These are phyloP conservation scores for Tolmerus cingulatus DNA, from an alignment of 2,888 invertebrate genomes.

Conservation along the genomic window DNA sequence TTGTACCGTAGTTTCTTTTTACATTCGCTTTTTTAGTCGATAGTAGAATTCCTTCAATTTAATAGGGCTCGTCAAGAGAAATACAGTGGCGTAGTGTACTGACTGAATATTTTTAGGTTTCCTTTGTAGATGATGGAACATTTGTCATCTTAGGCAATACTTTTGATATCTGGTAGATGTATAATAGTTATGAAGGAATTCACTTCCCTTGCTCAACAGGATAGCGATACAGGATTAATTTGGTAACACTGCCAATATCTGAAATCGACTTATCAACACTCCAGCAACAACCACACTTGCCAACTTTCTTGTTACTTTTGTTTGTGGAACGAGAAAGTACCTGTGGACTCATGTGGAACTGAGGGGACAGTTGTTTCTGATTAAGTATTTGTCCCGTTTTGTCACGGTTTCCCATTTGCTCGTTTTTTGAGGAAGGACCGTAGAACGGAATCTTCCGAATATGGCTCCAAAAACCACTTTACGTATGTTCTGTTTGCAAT, in stretches of 20 bases:
- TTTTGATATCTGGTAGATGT: not conserved
- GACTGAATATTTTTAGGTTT: not conserved
- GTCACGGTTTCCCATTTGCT: not conserved
- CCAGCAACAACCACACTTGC: not conserved
- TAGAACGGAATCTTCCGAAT: not conserved
- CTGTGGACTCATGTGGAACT: not conserved
- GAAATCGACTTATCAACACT: not conserved
- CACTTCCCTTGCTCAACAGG: not conserved
- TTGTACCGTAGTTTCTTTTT: not conserved
- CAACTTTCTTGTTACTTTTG: not conserved
- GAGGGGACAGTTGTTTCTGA: not conserved
- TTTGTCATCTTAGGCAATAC: not conserved
- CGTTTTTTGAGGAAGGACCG: not conserved
- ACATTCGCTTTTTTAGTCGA: not conserved
- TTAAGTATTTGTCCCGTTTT: not conserved
- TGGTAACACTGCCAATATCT: not conserved
- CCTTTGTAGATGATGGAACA: not conserved
- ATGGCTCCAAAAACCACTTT: not conserved
- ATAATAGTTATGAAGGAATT: not conserved
- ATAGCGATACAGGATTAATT: not conserved
- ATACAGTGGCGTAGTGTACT: not conserved
- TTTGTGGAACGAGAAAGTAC: not conserved
- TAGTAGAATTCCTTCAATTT: constrained; percentile 4
- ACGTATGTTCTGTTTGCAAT: not conserved
- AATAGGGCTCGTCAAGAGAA: not conserved